Evolutionary conservation across 2,797 vertebrate species (phyloP), one percentile per base, ranked within the genome.

Genomic region (Oreochromis grahami): DNA sequence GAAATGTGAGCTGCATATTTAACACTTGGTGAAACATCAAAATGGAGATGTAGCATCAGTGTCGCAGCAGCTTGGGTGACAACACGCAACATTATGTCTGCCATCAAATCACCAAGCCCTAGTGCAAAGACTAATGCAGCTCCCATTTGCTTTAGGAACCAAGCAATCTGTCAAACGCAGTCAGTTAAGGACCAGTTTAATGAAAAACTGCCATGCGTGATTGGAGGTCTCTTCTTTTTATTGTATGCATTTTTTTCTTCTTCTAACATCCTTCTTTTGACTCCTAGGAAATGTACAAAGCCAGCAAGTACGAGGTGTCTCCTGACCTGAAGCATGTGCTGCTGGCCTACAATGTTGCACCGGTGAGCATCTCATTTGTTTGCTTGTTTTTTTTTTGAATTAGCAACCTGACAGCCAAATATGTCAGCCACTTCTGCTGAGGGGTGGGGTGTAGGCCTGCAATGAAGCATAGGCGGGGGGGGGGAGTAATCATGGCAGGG

Each of bases 271-370:
- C 81, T 84, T 51, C 45, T 17, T 87, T 65, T 78, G 3, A 48
- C 60, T 83, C 68, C n/a, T 82, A 99, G 98, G 97, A 98, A 85
- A 98, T 97, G 86, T 96, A 99, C 91, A 97, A 98, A 95, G 98
- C 98, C 87, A 96, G 97, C 96, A 97, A 97, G 91, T 99, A 98
- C 1, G 97, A 98, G 89, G 97, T 99, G 53, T 99, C 98, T 68
- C 98, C 98, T 4, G 98, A 99, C 89, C 94, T 96, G 96, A 98
- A 97, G 88, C 98, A 98, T 2, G 98, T 98, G 7, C 96, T 99
- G 24, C 97, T 99, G 83, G 97, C 98, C 79, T 99, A 99, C 90
- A 96, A 98, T 32, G 97, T 98, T 80, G 97, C 97, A 68, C 97
- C 96, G 56, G 98, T 99, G 95, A 98, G 98, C 95, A 87, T 63